A percentile compares a stretch with the other conserved stretches of the same genome.
These are phyloP conservation scores for Apis laboriosa DNA, from an alignment of 1,140 invertebrate genomes.

Conservation along the genomic window DNA sequence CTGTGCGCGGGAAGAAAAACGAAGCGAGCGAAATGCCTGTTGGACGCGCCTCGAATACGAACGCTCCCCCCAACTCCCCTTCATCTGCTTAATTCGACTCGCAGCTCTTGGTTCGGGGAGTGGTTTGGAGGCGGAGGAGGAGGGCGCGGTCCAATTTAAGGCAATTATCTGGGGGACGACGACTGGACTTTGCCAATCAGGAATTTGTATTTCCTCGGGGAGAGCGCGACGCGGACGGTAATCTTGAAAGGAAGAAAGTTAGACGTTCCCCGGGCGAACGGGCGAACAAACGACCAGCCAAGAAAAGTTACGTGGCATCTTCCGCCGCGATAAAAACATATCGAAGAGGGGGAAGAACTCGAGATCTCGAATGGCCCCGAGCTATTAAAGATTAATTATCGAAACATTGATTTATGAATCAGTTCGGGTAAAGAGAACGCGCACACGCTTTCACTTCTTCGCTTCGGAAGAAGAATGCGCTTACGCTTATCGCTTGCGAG, in stretches of 20 bases:
- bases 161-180: slow-evolving; percentile 65
- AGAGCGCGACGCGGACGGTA: slow-evolving; percentile 28
- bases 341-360: slow-evolving; percentile 11
- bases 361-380: no score
- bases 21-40: no score
- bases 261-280: background rate
- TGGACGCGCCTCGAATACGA: no score
- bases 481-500: background rate
- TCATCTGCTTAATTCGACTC: slow-evolving; percentile 57
- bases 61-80: no score
- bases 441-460: slow-evolving; percentile 4
- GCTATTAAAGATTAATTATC: slow-evolving; percentile 9
- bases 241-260: slow-evolving; percentile 45
- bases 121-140: slow-evolving; percentile 53
- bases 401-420: no score
- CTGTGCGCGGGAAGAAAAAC: no score
- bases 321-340: background rate
- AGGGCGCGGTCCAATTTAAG: slow-evolving; percentile 65
- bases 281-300: background rate
- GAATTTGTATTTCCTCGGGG: slow-evolving; percentile 65
- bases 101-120: slow-evolving; percentile 52
- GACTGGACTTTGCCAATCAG: slow-evolving; percentile 62
- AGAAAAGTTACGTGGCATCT: slow-evolving; percentile 43
- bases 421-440: background rate
- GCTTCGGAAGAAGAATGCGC: background rate